phyloP scores from a whole-genome alignment of 2,888 invertebrate genomes.

The Leuctra nigra region DNA sequence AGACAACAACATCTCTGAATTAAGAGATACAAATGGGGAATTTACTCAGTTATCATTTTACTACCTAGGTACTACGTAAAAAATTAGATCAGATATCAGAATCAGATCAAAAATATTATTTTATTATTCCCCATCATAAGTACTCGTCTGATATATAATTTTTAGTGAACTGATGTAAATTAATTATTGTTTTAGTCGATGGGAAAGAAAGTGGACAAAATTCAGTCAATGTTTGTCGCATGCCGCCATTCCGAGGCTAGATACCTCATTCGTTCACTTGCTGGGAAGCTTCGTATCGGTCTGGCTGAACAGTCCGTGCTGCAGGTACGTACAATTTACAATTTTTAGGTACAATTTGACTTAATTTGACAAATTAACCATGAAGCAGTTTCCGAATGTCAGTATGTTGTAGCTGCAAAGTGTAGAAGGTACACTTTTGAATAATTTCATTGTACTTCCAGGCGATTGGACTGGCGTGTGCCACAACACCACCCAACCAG shows the following conservation, averaged over 20 bases:
- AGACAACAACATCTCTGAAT: too few species aligned
- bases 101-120: too few species aligned
- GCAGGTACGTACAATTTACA: slow-evolving; percentile 37
- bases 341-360: neutral
- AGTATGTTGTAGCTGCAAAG: too few species aligned
- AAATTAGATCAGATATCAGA: too few species aligned
- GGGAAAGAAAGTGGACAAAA: slow-evolving; percentile 83
- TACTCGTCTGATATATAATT: too few species aligned
- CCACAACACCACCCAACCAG: slow-evolving; percentile 70
- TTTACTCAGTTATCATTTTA: too few species aligned
- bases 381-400: too few species aligned
- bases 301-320: slow-evolving; percentile 95
- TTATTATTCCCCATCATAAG: too few species aligned
- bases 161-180: too few species aligned
- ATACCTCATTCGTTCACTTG: slow-evolving; percentile 81
- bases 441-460: slow-evolving; percentile 39
- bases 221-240: slow-evolving; percentile 88
- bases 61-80: too few species aligned
- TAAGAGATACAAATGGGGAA: too few species aligned
- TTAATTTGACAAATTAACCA: too few species aligned
- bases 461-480: slow-evolving; percentile 80
- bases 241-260: slow-evolving; percentile 82
- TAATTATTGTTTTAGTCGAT: slow-evolving; percentile 57
- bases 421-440: neutral
- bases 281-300: slow-evolving; percentile 93